Base-by-base conservation (phyloP, 2,797 vertebrate genomes). In the Setipinna tenuifilis region DNA sequence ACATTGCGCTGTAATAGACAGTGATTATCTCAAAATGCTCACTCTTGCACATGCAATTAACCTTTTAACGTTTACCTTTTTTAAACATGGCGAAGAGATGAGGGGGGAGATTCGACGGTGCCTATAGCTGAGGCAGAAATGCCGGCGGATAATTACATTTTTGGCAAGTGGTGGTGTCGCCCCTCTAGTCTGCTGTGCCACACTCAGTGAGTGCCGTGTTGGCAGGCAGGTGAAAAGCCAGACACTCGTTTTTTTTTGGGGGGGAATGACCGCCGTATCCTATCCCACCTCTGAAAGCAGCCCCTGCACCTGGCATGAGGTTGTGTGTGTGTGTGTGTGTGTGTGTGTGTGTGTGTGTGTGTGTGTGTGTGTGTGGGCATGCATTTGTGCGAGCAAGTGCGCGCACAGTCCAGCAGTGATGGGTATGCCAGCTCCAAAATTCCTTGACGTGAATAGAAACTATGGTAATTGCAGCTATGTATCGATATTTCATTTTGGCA, bases 31-130 rank as follows among this genome's bases (percentile, higher is more conserved):
- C 93, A 92, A 95, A 96, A 95, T 94, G 96, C 94, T 92, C 95
- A 94, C 93, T 95, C 95, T 90, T 95, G 95, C 93, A 95, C 95
- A 96, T 95, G 95, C 94, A 95, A 97, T 97, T 97, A 97, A 94
- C 93, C 95, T 95, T 95, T 96, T 92, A 96, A 96, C 96, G 92
- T 94, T 93, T 88, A 95, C 93, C 93, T 94, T 94, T 94, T 95
- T 96, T 95, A 95, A 96, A 96, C 95, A 96, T 95, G 95, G 96
- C 93, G 95, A 88, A 91, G 93, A 96, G 96, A 96, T 96, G 95
- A 94, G 95, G 92, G 57, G 84, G 80, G 71, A 11, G 71, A 59
- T 65, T 91, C 93, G 94, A 94, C 93, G 93, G 89, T 91, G 93
- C 93, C 94, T 94, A 94, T 93, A 93, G 95, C 94, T 95, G 96